Base-by-base conservation (phyloP, 2,113 vertebrate species). In the Epinephelus fuscoguttatus region DNA sequence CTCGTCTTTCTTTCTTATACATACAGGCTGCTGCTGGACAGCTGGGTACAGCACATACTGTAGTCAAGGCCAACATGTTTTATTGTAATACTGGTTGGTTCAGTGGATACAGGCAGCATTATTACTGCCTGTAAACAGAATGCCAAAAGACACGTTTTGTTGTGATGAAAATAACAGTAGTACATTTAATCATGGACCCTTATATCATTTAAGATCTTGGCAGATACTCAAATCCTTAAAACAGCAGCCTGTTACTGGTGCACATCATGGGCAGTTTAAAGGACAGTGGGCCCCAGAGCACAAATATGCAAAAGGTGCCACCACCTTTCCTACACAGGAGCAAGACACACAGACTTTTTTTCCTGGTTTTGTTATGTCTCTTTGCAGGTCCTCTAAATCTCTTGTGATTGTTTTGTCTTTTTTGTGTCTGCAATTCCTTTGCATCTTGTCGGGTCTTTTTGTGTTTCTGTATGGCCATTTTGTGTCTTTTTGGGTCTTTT, bases 31-130 rank as follows among this genome's bases (percentile, higher is more conserved):
- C 59, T 70, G 59, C 15, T 79, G 53, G 45, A 75, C 53, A 59
- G 70, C 59, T 66, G 53, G 13, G 23, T 75, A n/a, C 59, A 77
- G 75, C 67, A 42, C 61, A 55, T 50, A 49, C 12, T 4, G 49
- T 8, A 45, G 23, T 33, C 23, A 64, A 78, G 82, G 60, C 30
- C 61, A 30, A 40, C 23, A 6, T 18, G 30, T 30, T 72, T 30
- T 37, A 53, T 52, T 45, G 13, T 71, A 11, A 75, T 55, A 15
- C 27, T 13, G 27, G 19, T 21, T 71, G 37, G 37, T 80, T 71
- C 27, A 25, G 27, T 71, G 23, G 40, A 47, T 63, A 33, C 61
- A 69, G 45, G 25, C 42, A 55, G 62, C 52, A 70, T 64, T 74
- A 64, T 63, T 45, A 4, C 11, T 69, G 14, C 14, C 33, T 61